A percentile compares a stretch with the other conserved stretches of the same genome.
These are phyloP conservation scores for Agonum fuliginosum DNA, from an alignment of 2,888 invertebrate genomes.

Conservation along the genomic window DNA sequence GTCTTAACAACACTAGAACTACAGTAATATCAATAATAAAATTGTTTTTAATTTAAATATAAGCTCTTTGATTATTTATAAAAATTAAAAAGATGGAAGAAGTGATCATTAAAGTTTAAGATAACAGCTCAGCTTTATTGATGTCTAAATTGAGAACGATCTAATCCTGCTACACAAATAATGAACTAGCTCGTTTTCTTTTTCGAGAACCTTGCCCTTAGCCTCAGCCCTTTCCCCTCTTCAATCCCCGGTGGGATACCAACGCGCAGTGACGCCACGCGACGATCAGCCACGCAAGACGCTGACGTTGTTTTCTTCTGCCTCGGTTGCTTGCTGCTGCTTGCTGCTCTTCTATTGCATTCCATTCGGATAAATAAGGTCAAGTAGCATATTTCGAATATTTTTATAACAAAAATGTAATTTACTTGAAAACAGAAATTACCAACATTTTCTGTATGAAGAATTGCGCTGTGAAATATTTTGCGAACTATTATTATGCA, in stretches of 20 bases:
- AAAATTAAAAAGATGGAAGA: too few relatives aligned
- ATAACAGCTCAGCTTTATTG: too few relatives aligned
- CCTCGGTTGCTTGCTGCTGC: background rate
- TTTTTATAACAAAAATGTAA: slow-evolving; percentile 45
- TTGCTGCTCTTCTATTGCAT: slow-evolving; percentile 49
- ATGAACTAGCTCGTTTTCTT: too few relatives aligned
- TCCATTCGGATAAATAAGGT: slow-evolving; percentile 51
- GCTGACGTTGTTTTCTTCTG: too few relatives aligned
- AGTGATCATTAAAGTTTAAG: too few relatives aligned
- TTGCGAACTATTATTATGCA: background rate
- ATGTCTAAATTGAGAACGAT: too few relatives aligned
- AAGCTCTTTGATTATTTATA: too few relatives aligned
- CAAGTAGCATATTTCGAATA: slow-evolving; percentile 54
- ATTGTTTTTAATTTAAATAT: too few relatives aligned
- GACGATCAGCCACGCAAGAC: slow-evolving; percentile 4
- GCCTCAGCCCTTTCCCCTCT: background rate
- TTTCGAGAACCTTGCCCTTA: too few relatives aligned
- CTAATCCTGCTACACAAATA: too few relatives aligned
- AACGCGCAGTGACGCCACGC: slow-evolving; percentile 16
- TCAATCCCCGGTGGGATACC: background rate
- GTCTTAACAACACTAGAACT: too few relatives aligned
- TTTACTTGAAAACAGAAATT: slow-evolving; percentile 47
- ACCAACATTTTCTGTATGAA: slow-evolving; percentile 26
- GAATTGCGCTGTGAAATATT: slow-evolving; percentile 24
- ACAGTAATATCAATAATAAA: too few relatives aligned